Evolutionary conservation across 2,797 vertebrate species (phyloP), one percentile per base, ranked within the genome.

Genomic region (Odontamblyopus rebecca): DNA sequence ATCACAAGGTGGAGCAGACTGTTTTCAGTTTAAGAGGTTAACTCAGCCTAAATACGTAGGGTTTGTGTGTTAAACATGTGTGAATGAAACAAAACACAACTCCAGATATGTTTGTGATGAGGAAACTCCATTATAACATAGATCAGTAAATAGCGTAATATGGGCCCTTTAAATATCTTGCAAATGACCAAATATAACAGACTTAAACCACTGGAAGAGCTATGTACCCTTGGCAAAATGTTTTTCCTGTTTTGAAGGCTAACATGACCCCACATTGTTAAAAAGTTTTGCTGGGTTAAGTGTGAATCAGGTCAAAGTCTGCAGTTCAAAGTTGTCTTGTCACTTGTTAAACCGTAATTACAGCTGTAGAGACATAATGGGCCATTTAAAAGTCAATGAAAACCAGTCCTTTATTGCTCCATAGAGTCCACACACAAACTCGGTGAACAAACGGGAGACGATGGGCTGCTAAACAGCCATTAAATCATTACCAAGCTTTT

Each of bases 301-400:
- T 65, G 69, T 74, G 78, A 74, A 78, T 57, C 65, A 72, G 94
- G 92, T 90, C 92, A 93, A 94, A 94, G 94, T 94, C 93, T 92
- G 73, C 19, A 54, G 91, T 92, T 92, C 91, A 91, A 92, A 92
- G 92, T 68, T 23, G 72, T 81, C 82, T 77, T 91, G 88, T 92
- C 89, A 91, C 91, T 93, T 90, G 90, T 94, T 93, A 95, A 94
- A 82, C 82, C 89, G 83, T 93, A 94, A 95, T 94, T 93, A 93
- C 91, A 75, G 81, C 75, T 80, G 74, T 80, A 82, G 82, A 63
- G 86, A 78, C 85, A 91, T 94, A 93, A 94, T 91, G 86, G 84
- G 78, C 84, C 86, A 85, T 90, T 94, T 94, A 94, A 93, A 93
- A 61, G 77, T 69, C 88, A 82, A 90, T 94, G 84, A 92, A 84